These are phyloP conservation scores for Megaceryle alcyon DNA, from an alignment of 2,797 vertebrate species.

Conservation along the genomic window DNA sequence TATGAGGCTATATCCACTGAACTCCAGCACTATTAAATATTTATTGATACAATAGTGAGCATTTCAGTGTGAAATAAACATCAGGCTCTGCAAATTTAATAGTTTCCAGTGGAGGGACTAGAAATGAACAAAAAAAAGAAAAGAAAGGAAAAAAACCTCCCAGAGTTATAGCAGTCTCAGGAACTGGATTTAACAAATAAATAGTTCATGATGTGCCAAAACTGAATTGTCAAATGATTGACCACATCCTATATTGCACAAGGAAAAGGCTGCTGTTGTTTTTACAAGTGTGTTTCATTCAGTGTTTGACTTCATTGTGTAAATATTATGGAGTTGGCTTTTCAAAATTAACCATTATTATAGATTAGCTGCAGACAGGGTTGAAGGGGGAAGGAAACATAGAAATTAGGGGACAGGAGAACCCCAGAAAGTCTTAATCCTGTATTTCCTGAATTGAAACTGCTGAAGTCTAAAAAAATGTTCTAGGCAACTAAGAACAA, in stretches of 20 bases:
- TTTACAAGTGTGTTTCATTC: constrained; percentile 81
- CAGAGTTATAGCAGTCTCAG: constrained; percentile 55
- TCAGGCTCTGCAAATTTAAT: constrained; percentile 68
- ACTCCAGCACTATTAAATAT: constrained; percentile 71
- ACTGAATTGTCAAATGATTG: constrained; percentile 76
- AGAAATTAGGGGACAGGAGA: constrained; percentile 24
- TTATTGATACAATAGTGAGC: constrained; percentile 71
- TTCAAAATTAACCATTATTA: constrained; percentile 75
- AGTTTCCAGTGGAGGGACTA: constrained; percentile 61
- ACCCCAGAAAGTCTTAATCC: constrained; percentile 25
- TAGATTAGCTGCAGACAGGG: constrained; percentile 57
- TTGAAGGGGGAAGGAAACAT: constrained; percentile 7
- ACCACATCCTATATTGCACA: constrained; percentile 75
- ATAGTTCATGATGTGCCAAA: constrained; percentile 78
- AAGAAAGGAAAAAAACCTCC: constrained; percentile 47
- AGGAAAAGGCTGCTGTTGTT: constrained; percentile 74
- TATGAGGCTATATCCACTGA: constrained; percentile 57
- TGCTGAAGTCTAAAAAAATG: constrained; percentile 2
- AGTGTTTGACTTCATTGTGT: constrained; percentile 71
- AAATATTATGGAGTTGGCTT: constrained; percentile 71
- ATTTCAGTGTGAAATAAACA: constrained; percentile 72
- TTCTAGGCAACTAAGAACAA: neutral
- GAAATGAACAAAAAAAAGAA: neutral
- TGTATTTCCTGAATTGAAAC: neutral
- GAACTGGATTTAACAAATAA: constrained; percentile 77